Evolutionary conservation across 2,888 invertebrate genomes (phyloP), one percentile per base, ranked within the genome.

Genomic region (Crepidodera aurea): DNA sequence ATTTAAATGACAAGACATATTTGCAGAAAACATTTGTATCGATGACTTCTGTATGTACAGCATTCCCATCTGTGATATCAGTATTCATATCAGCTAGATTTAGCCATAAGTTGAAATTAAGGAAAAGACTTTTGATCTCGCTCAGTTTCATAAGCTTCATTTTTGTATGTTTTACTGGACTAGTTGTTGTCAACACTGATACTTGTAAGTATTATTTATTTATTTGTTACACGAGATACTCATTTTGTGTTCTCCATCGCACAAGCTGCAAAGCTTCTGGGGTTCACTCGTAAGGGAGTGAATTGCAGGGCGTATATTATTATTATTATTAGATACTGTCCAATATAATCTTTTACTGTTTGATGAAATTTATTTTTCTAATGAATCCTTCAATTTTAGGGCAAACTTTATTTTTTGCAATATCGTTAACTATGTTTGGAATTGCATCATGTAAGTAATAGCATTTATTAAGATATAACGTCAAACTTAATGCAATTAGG

Each of bases 371-470:
- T n/a, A n/a, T n/a, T n/a, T n/a, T n/a, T n/a, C n/a, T n/a, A n/a
- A n/a, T n/a, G n/a, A n/a, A n/a, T n/a, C n/a, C n/a, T n/a, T n/a
- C n/a, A n/a, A n/a, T 68, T 66, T 16, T 15, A 69, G 69, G 69
- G 69, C 71, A 71, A 54, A 19, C 51, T 16, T 27, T 48, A 13
- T 67, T 69, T 44, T 70, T 69, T 48, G 42, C 51, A 3, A 4
- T 69, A 22, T 64, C 68, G 0, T 44, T 69, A 51, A 25, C 51
- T 1, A 34, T 56, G 2, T 53, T 66, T 6, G 59, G 62, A 12
- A 8, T 51, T 1, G 50, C 67, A 15, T 61, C 60, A 46, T 61
- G 69, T 69, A 51, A 61, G 64, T 60, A 46, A 27, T n/a, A n/a
- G n/a, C n/a, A n/a, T n/a, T n/a, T n/a, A n/a, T n/a, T n/a, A n/a